Base-by-base conservation (phyloP, 92 coral and sea anemone species). In the Epizoanthus fatuus region DNA sequence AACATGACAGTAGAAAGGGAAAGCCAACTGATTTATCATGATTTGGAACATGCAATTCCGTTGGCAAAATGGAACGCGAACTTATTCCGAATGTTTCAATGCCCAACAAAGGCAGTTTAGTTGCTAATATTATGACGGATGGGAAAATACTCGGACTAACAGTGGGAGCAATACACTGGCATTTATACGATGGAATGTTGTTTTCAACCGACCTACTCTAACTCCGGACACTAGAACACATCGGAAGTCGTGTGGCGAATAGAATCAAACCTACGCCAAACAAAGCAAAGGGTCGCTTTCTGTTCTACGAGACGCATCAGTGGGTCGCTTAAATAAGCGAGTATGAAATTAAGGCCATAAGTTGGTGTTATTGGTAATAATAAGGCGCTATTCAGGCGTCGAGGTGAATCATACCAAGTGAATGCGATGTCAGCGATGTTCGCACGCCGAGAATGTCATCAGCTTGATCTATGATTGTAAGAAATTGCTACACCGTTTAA, bases 241-340 rank as follows among this genome's bases (percentile, higher is more conserved):
- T 77, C 82, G 82, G 82, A 77, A 77, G 82, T 77, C 82, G 68
- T 77, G 82, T 39, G 69, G 80, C 59, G 80, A 75, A 54, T 56
- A 55, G 66, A 75, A 38, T 75, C 66, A 75, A 55, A 37, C 70
- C 63, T 54, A 39, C 39, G 70, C 82, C 39, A 77, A 77, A 77
- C 82, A 77, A 77, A 77, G 82, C 65, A 17, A 59, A 55, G 56
- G 44, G 45, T 25, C 69, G 35, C 63, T 77, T 77, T 77, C 82
- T 77, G 82, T 77, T 77, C 82, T 40, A 39, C 53, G 39, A 77
- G 56, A 60, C 82, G 13, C 42, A 62, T 39, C 35, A 77, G 58
- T 64, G 32, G 70, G 59, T 11, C 47, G 64, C 63, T 77, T 60
- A 56, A 59, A 59, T 77, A 62, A 77, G 70, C 45, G 62, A 17